Evolutionary conservation across 2,113 vertebrate species (phyloP), one percentile per base, ranked within the genome.

Genomic region (Lepus americanus): DNA sequence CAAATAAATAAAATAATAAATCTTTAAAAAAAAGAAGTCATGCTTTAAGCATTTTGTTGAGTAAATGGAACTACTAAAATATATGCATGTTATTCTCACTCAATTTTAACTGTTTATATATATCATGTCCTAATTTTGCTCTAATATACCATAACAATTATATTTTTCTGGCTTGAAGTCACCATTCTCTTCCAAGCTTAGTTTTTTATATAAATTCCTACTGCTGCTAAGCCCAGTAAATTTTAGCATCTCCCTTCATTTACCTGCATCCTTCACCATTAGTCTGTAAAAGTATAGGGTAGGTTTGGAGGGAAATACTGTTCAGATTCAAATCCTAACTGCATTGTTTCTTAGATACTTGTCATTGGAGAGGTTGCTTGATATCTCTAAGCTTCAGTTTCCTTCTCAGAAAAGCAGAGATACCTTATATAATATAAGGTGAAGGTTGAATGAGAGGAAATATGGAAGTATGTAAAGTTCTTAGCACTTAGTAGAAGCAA

Each of bases 41-140:
- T 39, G 4, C 74, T 79, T 77, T 77, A 81, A 89, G 64, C 13
- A 31, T 76, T 76, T 91, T 88, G 33, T 81, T 20, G 29, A 86
- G n/a, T 84, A 80, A 90, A 70, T 66, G 36, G 51, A 88, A 69
- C 94, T 91, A 88, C 20, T 59, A 84, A 93, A 97, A 80, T 76
- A 66, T 59, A 51, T 66, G 23, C 13, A 36, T 33, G 9, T 80
- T 89, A 64, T 80, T 89, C 53, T 81, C 78, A 96, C 61, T 6
- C 73, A 27, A 53, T 73, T 67, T 90, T 87, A 76, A 69, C 36
- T 94, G 16, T 33, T 86, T 85, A 31, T 49, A 66, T 89, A 95
- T 10, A n/a, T n/a, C 12, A 39, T 77, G 89, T 80, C 39, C 23
- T 84, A 83, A 74, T 90, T 93, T 74, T 83, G 17, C 49, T 76